Conservation (phyloP, 2,113 vertebrate species). For the Cynocephalus volans region DNA sequence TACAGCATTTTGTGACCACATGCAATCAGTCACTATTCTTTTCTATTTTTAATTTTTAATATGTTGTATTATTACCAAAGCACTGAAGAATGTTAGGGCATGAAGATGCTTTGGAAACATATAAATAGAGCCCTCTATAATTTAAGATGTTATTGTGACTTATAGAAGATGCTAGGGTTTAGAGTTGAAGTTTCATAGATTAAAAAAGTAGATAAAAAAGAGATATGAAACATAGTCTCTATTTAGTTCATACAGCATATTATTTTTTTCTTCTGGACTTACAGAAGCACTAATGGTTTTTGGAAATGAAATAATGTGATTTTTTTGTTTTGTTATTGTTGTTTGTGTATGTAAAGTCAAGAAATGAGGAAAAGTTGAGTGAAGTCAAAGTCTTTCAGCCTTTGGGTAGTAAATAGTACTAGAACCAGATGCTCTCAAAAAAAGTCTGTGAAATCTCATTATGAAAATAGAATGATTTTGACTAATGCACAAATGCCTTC, state of each 20-base stretch:
- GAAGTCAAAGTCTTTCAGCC: neutral
- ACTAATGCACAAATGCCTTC: neutral
- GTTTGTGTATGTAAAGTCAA: neutral
- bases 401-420: neutral
- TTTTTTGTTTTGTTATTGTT: neutral
- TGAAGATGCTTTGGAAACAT: neutral
- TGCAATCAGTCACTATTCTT: neutral
- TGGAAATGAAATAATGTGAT: neutral
- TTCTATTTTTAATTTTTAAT: conserved; percentile 6
- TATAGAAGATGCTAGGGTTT: neutral
- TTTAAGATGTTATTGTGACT: neutral
- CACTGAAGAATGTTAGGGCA: neutral
- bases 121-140: neutral
- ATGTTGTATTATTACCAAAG: neutral
- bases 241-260: neutral
- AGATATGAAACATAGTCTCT: neutral
- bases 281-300: neutral
- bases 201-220: neutral
- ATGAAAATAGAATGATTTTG: neutral
- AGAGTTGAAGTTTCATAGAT: neutral
- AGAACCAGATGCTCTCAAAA: neutral
- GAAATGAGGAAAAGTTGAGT: neutral
- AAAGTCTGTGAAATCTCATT: neutral
- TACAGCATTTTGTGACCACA: neutral
- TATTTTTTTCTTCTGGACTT: neutral